phyloP scores from a whole-genome alignment of 1,140 invertebrate genomes.

The Dysdera silvatica region DNA sequence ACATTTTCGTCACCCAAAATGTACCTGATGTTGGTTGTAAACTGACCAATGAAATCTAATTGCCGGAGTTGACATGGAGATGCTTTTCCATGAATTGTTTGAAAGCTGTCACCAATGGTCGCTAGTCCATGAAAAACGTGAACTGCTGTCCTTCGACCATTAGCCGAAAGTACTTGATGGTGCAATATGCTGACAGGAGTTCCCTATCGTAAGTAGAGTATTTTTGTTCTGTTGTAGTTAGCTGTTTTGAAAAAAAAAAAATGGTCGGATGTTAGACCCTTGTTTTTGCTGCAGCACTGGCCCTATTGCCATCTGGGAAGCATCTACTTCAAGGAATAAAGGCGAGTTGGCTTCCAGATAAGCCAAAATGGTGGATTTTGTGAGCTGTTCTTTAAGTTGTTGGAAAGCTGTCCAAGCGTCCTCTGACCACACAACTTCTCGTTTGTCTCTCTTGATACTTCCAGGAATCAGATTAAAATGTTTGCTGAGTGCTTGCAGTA shows the following conservation, averaged over 20 bases:
- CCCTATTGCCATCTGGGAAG: not conserved
- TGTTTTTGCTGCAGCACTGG: not conserved
- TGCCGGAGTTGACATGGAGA: too few species aligned
- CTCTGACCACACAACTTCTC: slow-evolving; percentile 9
- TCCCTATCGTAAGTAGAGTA: too few species aligned
- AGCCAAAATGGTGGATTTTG: not conserved
- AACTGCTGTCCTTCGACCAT: too few species aligned
- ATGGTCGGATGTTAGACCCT: not conserved
- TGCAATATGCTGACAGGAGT: too few species aligned
- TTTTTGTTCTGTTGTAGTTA: slow-evolving; percentile 22
- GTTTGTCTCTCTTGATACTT: not conserved
- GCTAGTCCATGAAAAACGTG: too few species aligned
- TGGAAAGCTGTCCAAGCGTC: slow-evolving; percentile 37
- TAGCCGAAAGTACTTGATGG: too few species aligned
- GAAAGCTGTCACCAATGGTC: too few species aligned
- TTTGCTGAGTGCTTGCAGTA: slow-evolving; percentile 36
- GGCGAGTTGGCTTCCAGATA: not conserved
- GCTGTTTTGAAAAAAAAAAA: slow-evolving; percentile 26
- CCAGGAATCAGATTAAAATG: slow-evolving; percentile 17
- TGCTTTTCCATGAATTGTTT: too few species aligned
- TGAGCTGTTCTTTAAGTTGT: slow-evolving; percentile 39
- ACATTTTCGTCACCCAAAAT: too few species aligned
- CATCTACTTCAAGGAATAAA: not conserved
- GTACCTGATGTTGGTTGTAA: too few species aligned
- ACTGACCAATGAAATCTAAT: too few species aligned